phyloP scores from a whole-genome alignment of 2,113 vertebrate genomes.

The Asarcornis scutulata region DNA sequence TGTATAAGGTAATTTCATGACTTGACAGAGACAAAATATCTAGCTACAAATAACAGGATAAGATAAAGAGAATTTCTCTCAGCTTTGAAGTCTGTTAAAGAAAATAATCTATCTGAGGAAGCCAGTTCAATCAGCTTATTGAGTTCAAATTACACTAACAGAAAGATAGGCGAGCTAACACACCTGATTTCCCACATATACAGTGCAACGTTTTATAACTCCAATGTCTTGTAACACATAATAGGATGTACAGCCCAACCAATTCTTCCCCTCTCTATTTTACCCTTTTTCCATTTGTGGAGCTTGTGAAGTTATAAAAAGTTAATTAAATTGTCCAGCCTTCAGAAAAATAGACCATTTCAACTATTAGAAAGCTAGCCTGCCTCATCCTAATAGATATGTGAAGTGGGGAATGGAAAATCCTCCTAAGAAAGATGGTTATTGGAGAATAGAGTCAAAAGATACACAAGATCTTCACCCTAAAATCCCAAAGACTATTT shows the following conservation, averaged over 20 bases:
- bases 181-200: not conserved
- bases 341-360: not conserved
- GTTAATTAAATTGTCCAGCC: not conserved
- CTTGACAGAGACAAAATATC: not conserved
- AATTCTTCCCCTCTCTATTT: not conserved
- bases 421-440: not conserved
- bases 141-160: not conserved
- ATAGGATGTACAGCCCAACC: not conserved
- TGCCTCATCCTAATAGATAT: not conserved
- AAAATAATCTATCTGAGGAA: not conserved
- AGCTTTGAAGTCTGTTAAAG: not conserved
- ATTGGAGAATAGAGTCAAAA: not conserved
- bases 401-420: not conserved
- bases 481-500: not conserved
- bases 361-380: not conserved
- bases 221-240: not conserved
- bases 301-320: not conserved
- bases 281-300: not conserved
- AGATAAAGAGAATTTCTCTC: not conserved
- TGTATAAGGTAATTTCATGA: not conserved
- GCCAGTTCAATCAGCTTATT: not conserved
- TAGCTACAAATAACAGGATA: not conserved
- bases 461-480: accelerated
- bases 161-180: not conserved
- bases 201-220: not conserved